Conservation (phyloP, 2,113 vertebrate genomes). For the Tinamus guttatus region DNA sequence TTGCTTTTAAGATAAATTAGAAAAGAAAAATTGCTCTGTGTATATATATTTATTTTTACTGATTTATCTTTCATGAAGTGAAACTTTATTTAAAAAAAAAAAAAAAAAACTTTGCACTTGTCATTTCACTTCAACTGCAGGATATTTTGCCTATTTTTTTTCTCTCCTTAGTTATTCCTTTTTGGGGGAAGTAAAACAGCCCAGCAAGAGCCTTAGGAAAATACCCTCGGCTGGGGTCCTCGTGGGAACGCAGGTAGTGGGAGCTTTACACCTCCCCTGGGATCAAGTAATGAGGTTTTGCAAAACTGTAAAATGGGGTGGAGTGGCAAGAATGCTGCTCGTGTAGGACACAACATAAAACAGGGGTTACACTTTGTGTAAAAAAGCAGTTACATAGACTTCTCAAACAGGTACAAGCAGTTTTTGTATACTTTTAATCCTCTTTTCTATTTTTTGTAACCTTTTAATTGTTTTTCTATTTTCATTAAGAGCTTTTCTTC, state of each 20-base stretch:
- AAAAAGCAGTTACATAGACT: background rate
- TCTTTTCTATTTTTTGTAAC: background rate
- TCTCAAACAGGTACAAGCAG: background rate
- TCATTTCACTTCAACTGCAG: conserved; percentile 56
- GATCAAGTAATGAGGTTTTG: background rate
- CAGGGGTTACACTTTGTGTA: background rate
- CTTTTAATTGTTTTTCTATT: background rate
- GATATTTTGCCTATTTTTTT: conserved; percentile 26
- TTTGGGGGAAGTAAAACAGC: background rate
- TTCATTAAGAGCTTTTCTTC: background rate
- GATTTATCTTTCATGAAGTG: background rate
- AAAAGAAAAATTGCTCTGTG: background rate
- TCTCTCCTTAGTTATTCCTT: background rate
- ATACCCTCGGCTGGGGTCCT: no score
- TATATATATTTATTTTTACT: conserved; percentile 75
- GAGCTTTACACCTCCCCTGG: background rate
- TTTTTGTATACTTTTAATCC: background rate
- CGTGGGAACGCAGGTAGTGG: fast-evolving
- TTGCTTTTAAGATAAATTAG: background rate
- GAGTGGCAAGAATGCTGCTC: background rate
- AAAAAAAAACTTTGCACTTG: background rate
- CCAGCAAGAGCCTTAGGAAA: background rate
- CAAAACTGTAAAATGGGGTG: background rate
- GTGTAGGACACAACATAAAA: background rate
- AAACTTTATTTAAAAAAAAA: background rate